phyloP scores from a whole-genome alignment of 2,113 vertebrate species.

The Beaufortia kweichowensis region DNA sequence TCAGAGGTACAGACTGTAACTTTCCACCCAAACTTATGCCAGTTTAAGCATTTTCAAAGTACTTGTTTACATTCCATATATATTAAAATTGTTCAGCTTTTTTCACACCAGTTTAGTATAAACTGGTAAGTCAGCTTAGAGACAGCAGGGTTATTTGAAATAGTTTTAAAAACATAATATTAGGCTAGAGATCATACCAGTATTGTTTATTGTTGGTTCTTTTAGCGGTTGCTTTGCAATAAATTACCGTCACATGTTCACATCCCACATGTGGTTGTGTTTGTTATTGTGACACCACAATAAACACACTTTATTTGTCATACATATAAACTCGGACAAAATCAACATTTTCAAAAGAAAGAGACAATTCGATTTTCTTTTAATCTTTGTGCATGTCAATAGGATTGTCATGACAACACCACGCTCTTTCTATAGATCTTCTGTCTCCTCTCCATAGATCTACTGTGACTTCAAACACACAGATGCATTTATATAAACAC shows the following conservation, averaged over 20 bases:
- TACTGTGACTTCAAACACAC: conserved; percentile 27
- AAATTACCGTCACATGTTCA: conserved; percentile 13
- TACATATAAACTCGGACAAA: neutral
- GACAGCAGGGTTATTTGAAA: neutral
- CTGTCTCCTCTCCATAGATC: neutral
- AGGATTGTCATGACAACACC: conserved; percentile 36
- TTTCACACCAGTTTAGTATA: neutral
- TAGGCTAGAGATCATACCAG: conserved; percentile 4
- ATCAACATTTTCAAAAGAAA: conserved; percentile 3
- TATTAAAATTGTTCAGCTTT: too few relatives aligned
- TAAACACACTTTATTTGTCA: neutral
- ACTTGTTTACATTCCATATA: neutral
- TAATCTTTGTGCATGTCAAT: neutral
- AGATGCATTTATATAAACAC: neutral
- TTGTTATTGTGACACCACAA: neutral
- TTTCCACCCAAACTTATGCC: too few relatives aligned
- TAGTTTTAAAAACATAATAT: neutral
- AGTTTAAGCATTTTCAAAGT: conserved; percentile 3
- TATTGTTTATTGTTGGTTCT: neutral
- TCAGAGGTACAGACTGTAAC: conserved; percentile 11
- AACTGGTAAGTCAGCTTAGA: neutral
- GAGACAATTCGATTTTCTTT: neutral
- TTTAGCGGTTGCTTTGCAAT: conserved; percentile 8
- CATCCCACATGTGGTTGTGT: neutral
- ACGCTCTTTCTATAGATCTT: neutral